Evolutionary conservation across 2,113 vertebrate species (phyloP).

Genomic region (Oncorhynchus nerka): DNA sequence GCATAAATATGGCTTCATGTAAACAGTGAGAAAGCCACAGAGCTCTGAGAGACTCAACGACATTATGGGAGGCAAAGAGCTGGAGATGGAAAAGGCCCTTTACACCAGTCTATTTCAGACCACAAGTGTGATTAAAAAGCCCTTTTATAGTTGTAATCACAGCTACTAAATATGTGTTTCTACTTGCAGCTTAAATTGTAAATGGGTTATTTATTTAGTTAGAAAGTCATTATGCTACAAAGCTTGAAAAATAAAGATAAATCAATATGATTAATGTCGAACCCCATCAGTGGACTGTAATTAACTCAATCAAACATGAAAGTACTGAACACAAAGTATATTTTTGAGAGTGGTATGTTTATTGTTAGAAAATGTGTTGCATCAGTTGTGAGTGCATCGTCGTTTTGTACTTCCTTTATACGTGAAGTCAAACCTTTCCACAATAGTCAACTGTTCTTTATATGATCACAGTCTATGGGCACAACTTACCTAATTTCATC

Average conservation of each 20-base stretch:
- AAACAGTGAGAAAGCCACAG: constrained; percentile 29
- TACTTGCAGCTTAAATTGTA: constrained; percentile 28
- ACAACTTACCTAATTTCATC: constrained; percentile 26
- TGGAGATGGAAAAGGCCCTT: constrained; percentile 5
- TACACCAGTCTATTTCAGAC: constrained; percentile 12
- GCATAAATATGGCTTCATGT: constrained; percentile 41
- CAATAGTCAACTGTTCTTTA: not conserved
- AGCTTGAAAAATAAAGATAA: constrained; percentile 45
- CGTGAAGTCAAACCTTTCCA: constrained; percentile 39
- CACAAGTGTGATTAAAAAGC: constrained; percentile 61
- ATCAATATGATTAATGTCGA: constrained; percentile 28
- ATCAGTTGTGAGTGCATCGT: constrained; percentile 18
- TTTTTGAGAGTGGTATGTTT: constrained; percentile 7
- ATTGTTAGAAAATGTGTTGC: constrained; percentile 1
- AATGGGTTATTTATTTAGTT: constrained; percentile 35
- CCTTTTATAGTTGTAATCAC: constrained; percentile 20
- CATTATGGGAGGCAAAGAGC: constrained; percentile 25
- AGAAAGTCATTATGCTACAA: constrained; percentile 38
- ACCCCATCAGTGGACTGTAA: constrained; percentile 4
- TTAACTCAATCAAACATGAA: constrained; percentile 25
- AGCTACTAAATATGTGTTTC: constrained; percentile 42
- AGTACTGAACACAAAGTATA: constrained; percentile 7
- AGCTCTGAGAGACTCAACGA: constrained; percentile 4
- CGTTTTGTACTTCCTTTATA: not conserved
- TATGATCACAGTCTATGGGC: constrained; percentile 19